phyloP scores from a whole-genome alignment of 2,888 invertebrate species.

The Phortica magna region DNA sequence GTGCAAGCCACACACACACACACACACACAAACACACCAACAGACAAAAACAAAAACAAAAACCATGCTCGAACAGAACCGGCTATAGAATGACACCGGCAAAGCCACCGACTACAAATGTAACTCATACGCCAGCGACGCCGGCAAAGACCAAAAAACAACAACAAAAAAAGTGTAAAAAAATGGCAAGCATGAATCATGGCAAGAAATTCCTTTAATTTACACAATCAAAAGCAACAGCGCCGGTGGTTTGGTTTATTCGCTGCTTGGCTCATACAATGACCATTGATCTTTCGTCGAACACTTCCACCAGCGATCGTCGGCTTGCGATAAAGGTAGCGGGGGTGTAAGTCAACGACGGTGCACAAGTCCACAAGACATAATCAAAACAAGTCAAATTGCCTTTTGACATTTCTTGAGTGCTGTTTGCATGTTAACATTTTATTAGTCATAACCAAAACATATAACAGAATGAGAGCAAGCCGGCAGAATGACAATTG shows the following conservation, averaged over 20 bases:
- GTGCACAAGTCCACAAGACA: conserved; percentile 21
- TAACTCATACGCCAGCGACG: conserved; percentile 26
- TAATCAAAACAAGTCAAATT: conserved; percentile 59
- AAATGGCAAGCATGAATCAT: conserved; percentile 24
- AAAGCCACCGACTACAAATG: background rate
- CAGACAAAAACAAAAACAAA: background rate
- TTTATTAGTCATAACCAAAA: conserved; percentile 72
- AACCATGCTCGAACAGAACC: conserved; percentile 1
- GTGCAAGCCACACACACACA: conserved; percentile 37
- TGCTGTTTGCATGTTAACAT: conserved; percentile 73
- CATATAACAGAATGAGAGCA: conserved; percentile 45
- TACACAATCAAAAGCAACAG: conserved; percentile 27
- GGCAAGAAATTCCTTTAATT: conserved; percentile 32
- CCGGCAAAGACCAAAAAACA: background rate
- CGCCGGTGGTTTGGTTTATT: conserved; percentile 20
- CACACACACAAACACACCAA: background rate
- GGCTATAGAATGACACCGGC: conserved; percentile 6
- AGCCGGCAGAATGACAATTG: conserved; percentile 38
- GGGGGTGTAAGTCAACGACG: background rate
- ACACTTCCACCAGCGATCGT: background rate
- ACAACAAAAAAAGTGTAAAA: background rate
- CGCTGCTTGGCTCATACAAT: background rate
- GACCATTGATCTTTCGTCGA: conserved; percentile 23
- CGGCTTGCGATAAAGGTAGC: background rate
- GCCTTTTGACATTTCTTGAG: conserved; percentile 71